phyloP scores from a whole-genome alignment of 2,113 vertebrate species.

The Candoia aspera region DNA sequence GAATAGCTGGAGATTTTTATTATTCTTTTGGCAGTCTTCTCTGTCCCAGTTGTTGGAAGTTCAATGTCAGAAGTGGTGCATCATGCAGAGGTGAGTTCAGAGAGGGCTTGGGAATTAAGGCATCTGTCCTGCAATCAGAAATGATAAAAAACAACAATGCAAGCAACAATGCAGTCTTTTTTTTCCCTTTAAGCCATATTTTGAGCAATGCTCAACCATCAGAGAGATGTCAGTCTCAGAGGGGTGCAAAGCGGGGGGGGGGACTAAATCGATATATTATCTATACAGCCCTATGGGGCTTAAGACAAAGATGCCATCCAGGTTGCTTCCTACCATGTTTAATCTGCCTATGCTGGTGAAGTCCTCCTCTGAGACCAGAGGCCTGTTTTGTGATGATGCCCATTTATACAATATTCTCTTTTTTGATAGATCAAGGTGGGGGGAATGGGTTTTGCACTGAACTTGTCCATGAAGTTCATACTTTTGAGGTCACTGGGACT shows the following conservation, averaged over 20 bases:
- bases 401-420: background rate
- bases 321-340: background rate
- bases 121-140: slow-evolving; percentile 75
- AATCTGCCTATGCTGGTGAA: background rate
- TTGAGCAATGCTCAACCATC: background rate
- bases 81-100: slow-evolving; percentile 76
- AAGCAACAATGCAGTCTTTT: background rate
- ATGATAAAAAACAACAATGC: slow-evolving; percentile 46
- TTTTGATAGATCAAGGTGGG: background rate
- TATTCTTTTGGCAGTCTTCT: slow-evolving; percentile 87
- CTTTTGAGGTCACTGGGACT: background rate
- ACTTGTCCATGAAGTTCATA: background rate
- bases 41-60: slow-evolving; percentile 83
- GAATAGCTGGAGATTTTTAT: slow-evolving; percentile 80
- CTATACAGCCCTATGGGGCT: too few species aligned
- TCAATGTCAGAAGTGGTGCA: slow-evolving; percentile 85
- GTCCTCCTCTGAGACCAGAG: background rate
- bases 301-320: background rate
- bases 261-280: background rate
- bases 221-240: background rate
- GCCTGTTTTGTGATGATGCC: background rate
- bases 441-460: background rate
- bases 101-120: slow-evolving; percentile 74
- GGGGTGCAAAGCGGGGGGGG: background rate
- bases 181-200: background rate